These are phyloP conservation scores for Tetrapedia diversipes DNA, from an alignment of 2,888 invertebrate genomes.

Conservation along the genomic window DNA sequence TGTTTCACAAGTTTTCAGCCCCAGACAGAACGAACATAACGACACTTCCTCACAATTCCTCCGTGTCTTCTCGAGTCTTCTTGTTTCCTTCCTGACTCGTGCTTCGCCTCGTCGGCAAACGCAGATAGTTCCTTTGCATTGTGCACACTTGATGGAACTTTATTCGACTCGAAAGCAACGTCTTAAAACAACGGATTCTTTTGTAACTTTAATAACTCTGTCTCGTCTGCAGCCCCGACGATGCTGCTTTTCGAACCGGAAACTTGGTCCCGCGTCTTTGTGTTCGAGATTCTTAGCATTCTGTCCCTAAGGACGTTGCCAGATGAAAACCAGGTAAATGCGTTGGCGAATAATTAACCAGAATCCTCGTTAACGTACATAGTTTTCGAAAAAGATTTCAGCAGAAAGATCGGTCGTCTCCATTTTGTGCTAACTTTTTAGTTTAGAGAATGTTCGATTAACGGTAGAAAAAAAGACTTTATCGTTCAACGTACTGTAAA, in stretches of 20 bases:
- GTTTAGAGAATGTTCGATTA: too few species aligned
- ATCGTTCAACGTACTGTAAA: too few species aligned
- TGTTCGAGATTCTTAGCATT: not conserved
- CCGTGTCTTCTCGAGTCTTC: too few species aligned
- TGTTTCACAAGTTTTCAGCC: not conserved
- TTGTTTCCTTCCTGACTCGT: not conserved
- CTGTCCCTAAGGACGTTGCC: not conserved
- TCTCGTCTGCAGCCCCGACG: not conserved
- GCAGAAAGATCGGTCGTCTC: too few species aligned
- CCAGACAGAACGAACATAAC: not conserved
- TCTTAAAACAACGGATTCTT: slow-evolving; percentile 34
- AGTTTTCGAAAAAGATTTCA: too few species aligned
- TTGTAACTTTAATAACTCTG: slow-evolving; percentile 42
- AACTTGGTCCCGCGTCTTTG: not conserved
- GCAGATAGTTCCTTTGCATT: slow-evolving; percentile 12
- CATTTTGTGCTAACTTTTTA: too few species aligned
- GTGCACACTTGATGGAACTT: slow-evolving; percentile 32
- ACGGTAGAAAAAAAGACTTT: too few species aligned
- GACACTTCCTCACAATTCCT: not conserved
- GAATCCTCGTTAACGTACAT: too few species aligned
- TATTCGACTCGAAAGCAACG: slow-evolving; percentile 17
- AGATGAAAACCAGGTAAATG: not conserved
- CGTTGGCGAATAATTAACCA: too few species aligned
- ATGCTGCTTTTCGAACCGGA: not conserved
- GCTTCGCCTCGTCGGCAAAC: not conserved